Evolutionary conservation across 2,888 invertebrate species (phyloP).

Genomic region (Baccha elongata): DNA sequence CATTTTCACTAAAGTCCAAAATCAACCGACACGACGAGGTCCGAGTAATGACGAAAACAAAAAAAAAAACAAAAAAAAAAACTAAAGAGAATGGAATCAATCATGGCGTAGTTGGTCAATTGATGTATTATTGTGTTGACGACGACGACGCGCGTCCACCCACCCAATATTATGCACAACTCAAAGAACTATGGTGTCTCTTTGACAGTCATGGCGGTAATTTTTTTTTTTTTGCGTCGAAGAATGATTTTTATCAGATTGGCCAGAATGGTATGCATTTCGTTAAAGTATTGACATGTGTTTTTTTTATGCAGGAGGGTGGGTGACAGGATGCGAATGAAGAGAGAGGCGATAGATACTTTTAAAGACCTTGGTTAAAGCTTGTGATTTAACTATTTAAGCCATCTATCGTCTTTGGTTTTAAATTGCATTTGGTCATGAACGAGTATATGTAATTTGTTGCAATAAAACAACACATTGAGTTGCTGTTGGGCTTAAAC

Average conservation of each 20-base stretch:
- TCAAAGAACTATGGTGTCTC: conserved; percentile 38
- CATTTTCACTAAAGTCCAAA: conserved; percentile 17
- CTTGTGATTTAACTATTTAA: conserved; percentile 44
- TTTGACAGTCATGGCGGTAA: conserved; percentile 54
- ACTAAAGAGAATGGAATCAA: conserved; percentile 47
- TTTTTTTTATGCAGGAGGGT: conserved; percentile 18
- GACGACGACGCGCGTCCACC: conserved; percentile 47
- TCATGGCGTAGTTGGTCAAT: conserved; percentile 47
- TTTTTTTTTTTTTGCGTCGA: conserved; percentile 24
- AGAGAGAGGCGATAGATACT: conserved; percentile 57
- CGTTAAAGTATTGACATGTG: background rate
- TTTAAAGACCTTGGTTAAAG: conserved; percentile 48
- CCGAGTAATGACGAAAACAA: conserved; percentile 4
- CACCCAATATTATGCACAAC: conserved; percentile 26
- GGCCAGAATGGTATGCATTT: conserved; percentile 18
- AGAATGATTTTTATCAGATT: conserved; percentile 60
- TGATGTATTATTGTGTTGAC: conserved; percentile 52
- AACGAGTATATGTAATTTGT: conserved; percentile 66
- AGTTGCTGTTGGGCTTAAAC: conserved; percentile 27
- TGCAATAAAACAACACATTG: conserved; percentile 53
- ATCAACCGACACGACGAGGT: background rate
- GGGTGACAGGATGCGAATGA: conserved; percentile 51
- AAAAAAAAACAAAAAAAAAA: conserved; percentile 1
- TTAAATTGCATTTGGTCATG: conserved; percentile 65
- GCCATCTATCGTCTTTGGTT: conserved; percentile 57